Base-by-base conservation (phyloP, 2,888 invertebrate genomes). In the Napeogenes inachia region DNA sequence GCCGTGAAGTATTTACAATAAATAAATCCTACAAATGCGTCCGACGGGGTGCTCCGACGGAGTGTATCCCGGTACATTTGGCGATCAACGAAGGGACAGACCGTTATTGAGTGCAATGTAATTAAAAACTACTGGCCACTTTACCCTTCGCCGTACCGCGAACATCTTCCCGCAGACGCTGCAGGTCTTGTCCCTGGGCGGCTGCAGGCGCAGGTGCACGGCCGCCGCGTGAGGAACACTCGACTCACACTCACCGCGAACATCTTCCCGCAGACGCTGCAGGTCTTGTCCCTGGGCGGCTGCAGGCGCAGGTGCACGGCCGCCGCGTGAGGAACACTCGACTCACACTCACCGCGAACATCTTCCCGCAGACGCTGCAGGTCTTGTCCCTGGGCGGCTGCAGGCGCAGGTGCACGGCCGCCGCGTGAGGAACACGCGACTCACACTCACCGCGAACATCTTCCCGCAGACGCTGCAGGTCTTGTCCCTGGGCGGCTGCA, bases 131-230 rank as follows among this genome's bases (percentile, higher is more conserved):
- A 21, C 21, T 21, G 21, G 21, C 21, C 0, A 21, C 21, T 21
- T 21, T 21, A 0, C 21, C 21, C 21, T 21, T 21, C 21, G 21
- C 21, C 21, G 21, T 21, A 80, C 80, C 69, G 74, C 64, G 62
- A 81, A 81, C 6, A 72, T 74, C 63, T 81, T 81, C 6, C 74
- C 72, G 64, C 81, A 81, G 21, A 63, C 56, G 0, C 71, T 67
- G 60, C 81, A 81, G 32, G 60, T 61, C 56, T 78, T 75, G 3
- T 68, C 68, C 32, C 72, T 59, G 13, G 73, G 73, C 67, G 72
- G 65, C 35, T 8, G 56, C 4, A 21, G 60, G 10, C 71, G 73
- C 59, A 71, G 62, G 57, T 80, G 71, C 8, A 64, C 64, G 13
- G 64, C n/a, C n/a, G 65, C 69, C 4, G 62, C 59, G 70, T 82